A percentile compares a stretch with the other conserved stretches of the same genome.
Conservation (phyloP, 1,140 invertebrate species). For the Parapsyche elsis region DNA sequence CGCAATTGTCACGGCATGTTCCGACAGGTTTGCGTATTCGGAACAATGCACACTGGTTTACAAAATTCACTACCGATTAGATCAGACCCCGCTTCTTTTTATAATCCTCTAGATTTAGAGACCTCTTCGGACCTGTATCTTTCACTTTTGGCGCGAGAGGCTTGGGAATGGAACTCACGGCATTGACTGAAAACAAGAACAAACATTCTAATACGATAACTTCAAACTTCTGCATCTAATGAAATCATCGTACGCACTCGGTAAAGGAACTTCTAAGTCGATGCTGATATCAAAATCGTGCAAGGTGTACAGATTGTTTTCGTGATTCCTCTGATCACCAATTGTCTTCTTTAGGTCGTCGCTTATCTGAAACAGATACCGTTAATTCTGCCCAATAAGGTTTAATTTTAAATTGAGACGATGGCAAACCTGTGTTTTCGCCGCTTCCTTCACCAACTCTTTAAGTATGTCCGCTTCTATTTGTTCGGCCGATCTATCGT, state of each 20-base stretch:
- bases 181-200: conserved; percentile 70
- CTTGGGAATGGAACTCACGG: conserved; percentile 80
- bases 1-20: no score
- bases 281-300: conserved; percentile 98
- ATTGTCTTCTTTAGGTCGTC: conserved; percentile 58
- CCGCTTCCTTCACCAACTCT: conserved; percentile 47
- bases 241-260: conserved; percentile 72
- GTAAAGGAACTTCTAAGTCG: conserved; percentile 86
- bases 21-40: no score
- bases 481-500: not conserved
- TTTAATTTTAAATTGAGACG: not conserved
- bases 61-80: conserved; percentile 59
- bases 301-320: conserved; percentile 89
- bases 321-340: conserved; percentile 60
- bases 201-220: conserved; percentile 37
- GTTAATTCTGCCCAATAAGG: no score
- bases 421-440: conserved; percentile 39
- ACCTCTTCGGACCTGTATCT: conserved; percentile 85
- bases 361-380: conserved; percentile 36
- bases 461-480: conserved; percentile 35
- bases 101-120: conserved; percentile 96
- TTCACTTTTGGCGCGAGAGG: conserved; percentile 74
- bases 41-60: no score
- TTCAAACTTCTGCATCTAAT: not conserved
- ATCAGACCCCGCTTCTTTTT: conserved; percentile 96